phyloP scores from a whole-genome alignment of 2,113 vertebrate species.

The Ivindomyrus marchei region DNA sequence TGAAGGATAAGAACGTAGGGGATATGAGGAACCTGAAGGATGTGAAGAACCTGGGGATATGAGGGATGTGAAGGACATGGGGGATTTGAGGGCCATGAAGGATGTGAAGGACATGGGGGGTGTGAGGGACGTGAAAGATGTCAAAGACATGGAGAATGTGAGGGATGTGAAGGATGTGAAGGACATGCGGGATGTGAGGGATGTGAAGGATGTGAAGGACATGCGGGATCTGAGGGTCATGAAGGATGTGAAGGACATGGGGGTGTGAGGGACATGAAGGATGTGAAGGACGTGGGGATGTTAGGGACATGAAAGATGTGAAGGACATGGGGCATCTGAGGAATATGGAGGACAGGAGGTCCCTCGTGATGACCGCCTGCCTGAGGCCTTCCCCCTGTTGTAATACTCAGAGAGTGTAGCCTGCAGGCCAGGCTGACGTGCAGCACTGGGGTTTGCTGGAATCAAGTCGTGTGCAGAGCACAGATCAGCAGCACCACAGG shows the following conservation, averaged over 20 bases:
- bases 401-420: slow-evolving; percentile 52
- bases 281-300: no score
- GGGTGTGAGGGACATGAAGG: accelerated
- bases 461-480: slow-evolving; percentile 33
- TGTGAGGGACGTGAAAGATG: no score
- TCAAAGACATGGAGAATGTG: no score
- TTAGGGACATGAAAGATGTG: no score
- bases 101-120: neutral
- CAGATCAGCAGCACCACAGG: neutral
- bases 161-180: no score
- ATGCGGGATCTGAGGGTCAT: neutral
- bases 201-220: no score
- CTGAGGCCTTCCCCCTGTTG: slow-evolving; percentile 25
- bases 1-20: no score
- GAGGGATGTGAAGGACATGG: neutral
- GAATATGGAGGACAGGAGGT: neutral
- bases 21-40: no score
- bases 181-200: neutral
- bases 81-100: no score
- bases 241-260: neutral
- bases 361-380: neutral
- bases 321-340: neutral
- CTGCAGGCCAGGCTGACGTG: slow-evolving; percentile 25
- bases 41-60: neutral
- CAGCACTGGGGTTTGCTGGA: slow-evolving; percentile 41